A percentile compares a stretch with the other conserved stretches of the same genome.
Evolutionary conservation across 1,140 invertebrate genomes (phyloP).

Genomic region (Charaxes varanes): DNA sequence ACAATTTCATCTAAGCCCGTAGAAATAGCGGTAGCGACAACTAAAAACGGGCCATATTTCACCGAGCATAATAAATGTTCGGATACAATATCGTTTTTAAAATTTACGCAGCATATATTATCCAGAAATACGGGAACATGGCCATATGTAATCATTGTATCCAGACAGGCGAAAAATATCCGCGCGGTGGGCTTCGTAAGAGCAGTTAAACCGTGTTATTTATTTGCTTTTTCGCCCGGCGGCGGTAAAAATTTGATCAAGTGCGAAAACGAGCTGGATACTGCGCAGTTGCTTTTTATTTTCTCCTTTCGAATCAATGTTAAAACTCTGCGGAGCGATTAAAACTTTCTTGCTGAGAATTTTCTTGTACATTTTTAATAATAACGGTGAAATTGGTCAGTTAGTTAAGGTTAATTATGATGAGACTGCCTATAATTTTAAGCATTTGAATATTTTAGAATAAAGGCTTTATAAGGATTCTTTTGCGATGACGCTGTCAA

Average conservation of each 20-base stretch:
- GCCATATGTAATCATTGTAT: constrained; percentile 24
- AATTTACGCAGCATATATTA: constrained; percentile 17
- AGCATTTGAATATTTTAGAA: no score
- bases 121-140: constrained; percentile 8
- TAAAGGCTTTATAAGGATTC: no score
- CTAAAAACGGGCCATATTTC: neutral
- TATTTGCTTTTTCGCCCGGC: constrained; percentile 15
- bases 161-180: constrained; percentile 21
- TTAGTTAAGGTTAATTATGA: no score
- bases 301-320: no score
- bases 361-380: no score
- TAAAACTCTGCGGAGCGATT: no score
- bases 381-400: no score
- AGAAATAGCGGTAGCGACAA: no score
- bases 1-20: no score
- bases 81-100: constrained; percentile 16
- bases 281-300: neutral
- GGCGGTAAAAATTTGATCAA: constrained; percentile 22
- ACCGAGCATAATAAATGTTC: constrained; percentile 10
- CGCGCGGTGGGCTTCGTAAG: constrained; percentile 7
- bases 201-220: constrained; percentile 15
- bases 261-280: constrained; percentile 12
- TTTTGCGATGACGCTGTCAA: no score
- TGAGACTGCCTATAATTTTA: no score
- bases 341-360: no score